Conservation (phyloP, 2,797 vertebrate species). For the Sphenopsis melanotis region DNA sequence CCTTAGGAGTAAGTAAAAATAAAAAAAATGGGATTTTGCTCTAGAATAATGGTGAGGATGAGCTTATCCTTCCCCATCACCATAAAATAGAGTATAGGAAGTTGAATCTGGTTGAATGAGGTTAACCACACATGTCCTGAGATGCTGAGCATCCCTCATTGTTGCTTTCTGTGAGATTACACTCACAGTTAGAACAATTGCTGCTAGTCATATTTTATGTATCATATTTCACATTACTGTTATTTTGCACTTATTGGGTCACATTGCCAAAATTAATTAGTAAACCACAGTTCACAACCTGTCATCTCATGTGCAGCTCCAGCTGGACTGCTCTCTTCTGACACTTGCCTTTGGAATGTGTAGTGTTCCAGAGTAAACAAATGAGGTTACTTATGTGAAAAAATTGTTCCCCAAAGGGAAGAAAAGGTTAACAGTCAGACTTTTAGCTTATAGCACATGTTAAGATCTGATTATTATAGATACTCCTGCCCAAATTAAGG, state of each 20-base stretch:
- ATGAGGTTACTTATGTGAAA: neutral
- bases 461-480: neutral
- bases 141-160: neutral
- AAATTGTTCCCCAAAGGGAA: neutral
- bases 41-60: neutral
- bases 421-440: neutral
- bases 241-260: neutral
- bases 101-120: neutral
- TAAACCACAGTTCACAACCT: neutral
- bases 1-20: neutral
- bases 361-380: neutral
- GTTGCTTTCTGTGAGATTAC: neutral
- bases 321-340: neutral
- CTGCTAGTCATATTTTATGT: neutral
- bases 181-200: neutral
- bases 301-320: neutral
- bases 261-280: constrained; percentile 28
- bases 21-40: neutral
- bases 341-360: neutral
- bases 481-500: neutral
- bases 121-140: neutral
- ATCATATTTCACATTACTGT: neutral
- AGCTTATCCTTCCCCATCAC: neutral
- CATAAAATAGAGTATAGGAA: neutral
- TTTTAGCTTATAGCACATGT: neutral